Evolutionary conservation across 2,888 invertebrate species (phyloP).

Genomic region (Ctenicera cuprea): DNA sequence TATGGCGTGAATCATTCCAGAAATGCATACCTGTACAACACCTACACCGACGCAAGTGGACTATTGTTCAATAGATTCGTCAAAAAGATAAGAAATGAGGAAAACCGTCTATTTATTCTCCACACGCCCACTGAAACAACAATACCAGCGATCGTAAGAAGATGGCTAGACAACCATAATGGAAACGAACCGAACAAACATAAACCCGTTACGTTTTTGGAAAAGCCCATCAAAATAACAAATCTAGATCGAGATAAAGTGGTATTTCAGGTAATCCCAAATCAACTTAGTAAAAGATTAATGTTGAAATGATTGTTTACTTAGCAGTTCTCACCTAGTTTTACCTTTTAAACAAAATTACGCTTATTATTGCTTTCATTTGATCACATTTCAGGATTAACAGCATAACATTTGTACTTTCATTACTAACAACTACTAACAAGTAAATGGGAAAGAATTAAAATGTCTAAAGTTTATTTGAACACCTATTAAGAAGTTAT

Average conservation of each 20-base stretch:
- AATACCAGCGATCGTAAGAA: conserved; percentile 35
- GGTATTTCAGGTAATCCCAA: too few relatives aligned
- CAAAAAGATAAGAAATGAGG: conserved; percentile 55
- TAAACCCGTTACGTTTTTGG: conserved; percentile 18
- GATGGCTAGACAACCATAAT: conserved; percentile 33
- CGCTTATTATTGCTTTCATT: not conserved
- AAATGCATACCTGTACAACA: conserved; percentile 49
- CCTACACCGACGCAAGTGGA: conserved; percentile 51
- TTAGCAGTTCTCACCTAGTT: not conserved
- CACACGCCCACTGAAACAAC: conserved; percentile 48
- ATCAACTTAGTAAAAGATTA: too few relatives aligned
- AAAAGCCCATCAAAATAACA: conserved; percentile 12
- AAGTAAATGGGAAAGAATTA: conserved; percentile 17
- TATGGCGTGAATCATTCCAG: conserved; percentile 49
- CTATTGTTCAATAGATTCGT: conserved; percentile 55
- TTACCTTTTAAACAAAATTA: not conserved
- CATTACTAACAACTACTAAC: too few relatives aligned
- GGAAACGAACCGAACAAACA: conserved; percentile 8
- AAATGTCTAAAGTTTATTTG: conserved; percentile 20
- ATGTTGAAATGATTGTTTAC: too few relatives aligned
- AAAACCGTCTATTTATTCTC: conserved; percentile 50
- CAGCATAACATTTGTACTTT: conserved; percentile 5
- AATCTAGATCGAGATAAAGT: not conserved
- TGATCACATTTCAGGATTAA: not conserved
- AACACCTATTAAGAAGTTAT: conserved; percentile 31